Conservation (phyloP, 2,113 vertebrate species). For the Noctilio leporinus region DNA sequence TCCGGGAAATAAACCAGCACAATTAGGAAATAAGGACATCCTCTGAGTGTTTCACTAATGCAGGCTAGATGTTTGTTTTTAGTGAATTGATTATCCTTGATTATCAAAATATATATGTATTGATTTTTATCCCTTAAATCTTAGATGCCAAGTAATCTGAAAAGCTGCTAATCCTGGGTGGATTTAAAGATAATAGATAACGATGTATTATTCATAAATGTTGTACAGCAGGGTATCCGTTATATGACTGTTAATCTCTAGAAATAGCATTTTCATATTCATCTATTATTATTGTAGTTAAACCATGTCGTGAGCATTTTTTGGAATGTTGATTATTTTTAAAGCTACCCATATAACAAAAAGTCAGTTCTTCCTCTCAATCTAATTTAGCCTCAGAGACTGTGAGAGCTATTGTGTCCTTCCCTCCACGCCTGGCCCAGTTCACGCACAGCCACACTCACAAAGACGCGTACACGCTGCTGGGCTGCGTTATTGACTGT, state of each 20-base stretch:
- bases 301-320: constrained; percentile 28
- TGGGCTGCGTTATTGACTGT: neutral
- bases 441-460: neutral
- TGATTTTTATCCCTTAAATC: constrained; percentile 57
- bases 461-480: neutral
- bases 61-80: constrained; percentile 32
- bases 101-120: constrained; percentile 40
- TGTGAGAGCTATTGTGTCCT: neutral
- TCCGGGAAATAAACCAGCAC: constrained; percentile 17
- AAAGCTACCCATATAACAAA: constrained; percentile 15
- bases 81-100: constrained; percentile 39
- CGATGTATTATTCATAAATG: constrained; percentile 48
- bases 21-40: constrained; percentile 12
- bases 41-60: neutral
- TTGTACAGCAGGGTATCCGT: neutral
- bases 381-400: neutral
- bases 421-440: neutral
- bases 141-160: constrained; percentile 37
- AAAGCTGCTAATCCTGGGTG: constrained; percentile 44
- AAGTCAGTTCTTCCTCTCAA: neutral
- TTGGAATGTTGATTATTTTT: constrained; percentile 31
- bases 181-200: constrained; percentile 49
- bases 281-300: constrained; percentile 46
- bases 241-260: constrained; percentile 21
- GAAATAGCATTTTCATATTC: constrained; percentile 22